A percentile compares a stretch with the other conserved stretches of the same genome.
These are phyloP conservation scores for Calliphora vomitoria DNA, from an alignment of 2,888 invertebrate species.

Conservation along the genomic window DNA sequence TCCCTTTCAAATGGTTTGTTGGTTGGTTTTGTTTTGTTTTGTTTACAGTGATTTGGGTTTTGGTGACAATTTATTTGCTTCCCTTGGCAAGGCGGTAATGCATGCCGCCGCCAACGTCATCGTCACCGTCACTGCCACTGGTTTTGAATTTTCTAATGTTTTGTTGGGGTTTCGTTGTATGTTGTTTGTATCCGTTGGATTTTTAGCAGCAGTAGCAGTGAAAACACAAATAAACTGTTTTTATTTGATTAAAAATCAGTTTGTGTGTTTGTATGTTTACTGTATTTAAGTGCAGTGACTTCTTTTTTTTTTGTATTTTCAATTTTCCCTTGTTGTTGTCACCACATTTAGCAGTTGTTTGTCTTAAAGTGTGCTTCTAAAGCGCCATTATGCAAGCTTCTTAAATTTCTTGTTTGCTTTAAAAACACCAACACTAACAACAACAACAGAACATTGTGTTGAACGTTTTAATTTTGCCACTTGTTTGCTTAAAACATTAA, in stretches of 20 bases:
- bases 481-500: conserved; percentile 73
- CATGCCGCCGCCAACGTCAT: conserved; percentile 44
- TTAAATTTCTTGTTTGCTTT: conserved; percentile 67
- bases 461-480: conserved; percentile 63
- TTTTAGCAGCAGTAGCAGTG: conserved; percentile 25
- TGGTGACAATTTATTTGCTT: conserved; percentile 69
- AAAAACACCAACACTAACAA: conserved; percentile 36
- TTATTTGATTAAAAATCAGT: conserved; percentile 70
- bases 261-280: conserved; percentile 53
- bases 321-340: conserved; percentile 36
- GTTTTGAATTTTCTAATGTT: conserved; percentile 46
- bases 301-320: conserved; percentile 22
- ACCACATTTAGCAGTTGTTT: conserved; percentile 63
- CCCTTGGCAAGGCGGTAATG: conserved; percentile 49
- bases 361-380: conserved; percentile 35
- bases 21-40: neutral
- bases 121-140: conserved; percentile 65
- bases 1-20: conserved; percentile 25
- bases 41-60: conserved; percentile 61
- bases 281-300: conserved; percentile 66
- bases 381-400: conserved; percentile 74
- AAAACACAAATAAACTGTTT: conserved; percentile 61
- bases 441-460: conserved; percentile 46
- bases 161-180: conserved; percentile 52
- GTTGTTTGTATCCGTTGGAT: conserved; percentile 54